phyloP scores from a whole-genome alignment of 2,113 vertebrate genomes.

The Platichthys stellatus region DNA sequence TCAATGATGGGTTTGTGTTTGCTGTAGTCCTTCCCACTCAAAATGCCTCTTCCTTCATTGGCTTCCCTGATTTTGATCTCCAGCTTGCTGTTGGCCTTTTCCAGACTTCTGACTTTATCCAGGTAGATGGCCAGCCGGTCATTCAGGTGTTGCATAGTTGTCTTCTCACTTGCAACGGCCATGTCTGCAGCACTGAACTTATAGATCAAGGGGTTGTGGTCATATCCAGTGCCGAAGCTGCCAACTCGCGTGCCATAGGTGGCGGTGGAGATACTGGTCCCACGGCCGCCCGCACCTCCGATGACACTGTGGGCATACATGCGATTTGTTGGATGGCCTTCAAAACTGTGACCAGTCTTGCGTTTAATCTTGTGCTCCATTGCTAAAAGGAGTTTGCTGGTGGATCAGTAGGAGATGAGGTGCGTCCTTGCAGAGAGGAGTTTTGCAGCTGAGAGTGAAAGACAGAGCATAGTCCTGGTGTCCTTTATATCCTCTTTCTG shows the following conservation, averaged over 20 bases:
- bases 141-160: constrained; percentile 80
- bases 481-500: constrained; percentile 59
- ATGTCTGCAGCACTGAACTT: constrained; percentile 4
- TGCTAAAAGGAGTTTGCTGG: constrained; percentile 4
- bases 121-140: constrained; percentile 82
- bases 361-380: constrained; percentile 59
- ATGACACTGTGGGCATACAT: constrained; percentile 68
- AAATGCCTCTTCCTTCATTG: constrained; percentile 73
- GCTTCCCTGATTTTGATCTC: constrained; percentile 80
- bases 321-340: neutral
- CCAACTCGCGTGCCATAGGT: constrained; percentile 38
- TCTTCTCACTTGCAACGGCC: constrained; percentile 75
- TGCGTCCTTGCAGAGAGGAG: constrained; percentile 28
- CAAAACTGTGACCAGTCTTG: neutral
- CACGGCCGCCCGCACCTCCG: constrained; percentile 76
- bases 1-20: constrained; percentile 66
- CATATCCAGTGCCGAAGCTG: constrained; percentile 25
- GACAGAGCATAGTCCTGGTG: neutral
- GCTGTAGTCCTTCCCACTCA: constrained; percentile 70
- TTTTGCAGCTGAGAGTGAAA: constrained; percentile 38
- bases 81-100: constrained; percentile 78
- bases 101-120: constrained; percentile 79
- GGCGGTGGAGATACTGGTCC: constrained; percentile 69
- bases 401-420: constrained; percentile 20
- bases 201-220: constrained; percentile 10